Conservation (phyloP, 2,113 vertebrate genomes). For the Petromus typicus region DNA sequence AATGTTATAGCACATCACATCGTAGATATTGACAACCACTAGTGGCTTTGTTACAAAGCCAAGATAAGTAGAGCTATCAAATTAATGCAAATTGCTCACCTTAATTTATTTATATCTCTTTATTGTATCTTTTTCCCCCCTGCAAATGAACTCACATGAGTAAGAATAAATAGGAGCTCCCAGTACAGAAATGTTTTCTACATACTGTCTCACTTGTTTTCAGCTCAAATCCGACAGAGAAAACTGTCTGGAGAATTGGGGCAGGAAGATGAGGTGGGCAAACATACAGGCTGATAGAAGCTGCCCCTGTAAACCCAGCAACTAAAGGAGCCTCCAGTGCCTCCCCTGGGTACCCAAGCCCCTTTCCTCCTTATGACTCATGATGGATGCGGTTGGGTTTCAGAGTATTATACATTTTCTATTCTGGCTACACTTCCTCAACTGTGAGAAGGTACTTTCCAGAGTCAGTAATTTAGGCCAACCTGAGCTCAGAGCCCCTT, state of each 20-base stretch:
- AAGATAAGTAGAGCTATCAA: not conserved
- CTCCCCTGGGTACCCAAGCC: not conserved
- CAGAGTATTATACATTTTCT: constrained; percentile 42
- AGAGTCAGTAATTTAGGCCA: not conserved
- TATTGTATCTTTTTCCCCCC: constrained; percentile 58
- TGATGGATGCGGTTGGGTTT: constrained; percentile 27
- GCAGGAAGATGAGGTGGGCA: not conserved
- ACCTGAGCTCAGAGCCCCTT: not conserved
- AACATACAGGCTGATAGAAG: not conserved
- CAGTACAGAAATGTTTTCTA: not conserved
- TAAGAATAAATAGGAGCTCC: not conserved
- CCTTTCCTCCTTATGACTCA: constrained; percentile 26
- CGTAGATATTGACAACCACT: not conserved
- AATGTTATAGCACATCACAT: not conserved
- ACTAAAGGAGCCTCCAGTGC: not conserved
- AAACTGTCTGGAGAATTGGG: not conserved
- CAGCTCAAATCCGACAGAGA: not conserved
- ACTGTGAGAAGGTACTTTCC: constrained; percentile 75
- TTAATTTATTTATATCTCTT: constrained; percentile 52
- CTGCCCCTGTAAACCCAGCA: rapidly evolving
- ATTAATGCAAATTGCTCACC: not conserved
- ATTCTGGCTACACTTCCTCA: constrained; percentile 63
- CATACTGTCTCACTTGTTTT: not conserved
- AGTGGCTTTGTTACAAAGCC: not conserved
- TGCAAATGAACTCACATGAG: constrained; percentile 61